phyloP scores from a whole-genome alignment of 2,888 invertebrate species.

The Pachydiplax longipennis region DNA sequence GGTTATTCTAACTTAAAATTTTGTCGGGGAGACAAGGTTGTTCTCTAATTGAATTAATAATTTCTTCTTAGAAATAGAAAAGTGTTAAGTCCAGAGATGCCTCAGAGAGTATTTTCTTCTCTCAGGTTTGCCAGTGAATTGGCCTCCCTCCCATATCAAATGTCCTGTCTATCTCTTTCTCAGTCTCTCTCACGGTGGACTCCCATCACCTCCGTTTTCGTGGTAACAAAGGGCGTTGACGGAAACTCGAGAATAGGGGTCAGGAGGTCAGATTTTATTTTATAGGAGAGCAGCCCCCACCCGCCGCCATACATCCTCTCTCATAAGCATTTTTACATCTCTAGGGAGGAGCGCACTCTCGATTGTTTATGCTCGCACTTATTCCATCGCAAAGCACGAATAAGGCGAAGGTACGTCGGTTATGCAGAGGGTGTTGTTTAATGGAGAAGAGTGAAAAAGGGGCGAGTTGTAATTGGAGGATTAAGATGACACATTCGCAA shows the following conservation, averaged over 20 bases:
- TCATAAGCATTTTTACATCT: background rate
- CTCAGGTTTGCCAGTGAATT: background rate
- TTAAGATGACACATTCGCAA: background rate
- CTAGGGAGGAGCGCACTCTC: background rate
- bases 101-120: background rate
- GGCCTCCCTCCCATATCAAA: background rate
- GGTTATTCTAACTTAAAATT: too few species aligned
- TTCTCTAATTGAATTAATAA: too few species aligned
- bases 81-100: background rate
- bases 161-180: background rate
- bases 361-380: background rate
- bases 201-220: background rate
- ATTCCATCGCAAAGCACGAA: background rate
- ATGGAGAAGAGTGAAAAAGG: background rate
- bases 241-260: background rate
- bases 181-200: background rate
- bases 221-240: background rate
- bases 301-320: background rate
- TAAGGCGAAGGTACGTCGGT: background rate
- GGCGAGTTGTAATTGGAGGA: background rate
- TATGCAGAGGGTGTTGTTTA: background rate
- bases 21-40: too few species aligned
- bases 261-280: background rate
- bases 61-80: too few species aligned
- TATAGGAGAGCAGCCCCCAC: background rate